Evolutionary conservation across 2,797 vertebrate genomes (phyloP).

Genomic region (Rhincodon typus): DNA sequence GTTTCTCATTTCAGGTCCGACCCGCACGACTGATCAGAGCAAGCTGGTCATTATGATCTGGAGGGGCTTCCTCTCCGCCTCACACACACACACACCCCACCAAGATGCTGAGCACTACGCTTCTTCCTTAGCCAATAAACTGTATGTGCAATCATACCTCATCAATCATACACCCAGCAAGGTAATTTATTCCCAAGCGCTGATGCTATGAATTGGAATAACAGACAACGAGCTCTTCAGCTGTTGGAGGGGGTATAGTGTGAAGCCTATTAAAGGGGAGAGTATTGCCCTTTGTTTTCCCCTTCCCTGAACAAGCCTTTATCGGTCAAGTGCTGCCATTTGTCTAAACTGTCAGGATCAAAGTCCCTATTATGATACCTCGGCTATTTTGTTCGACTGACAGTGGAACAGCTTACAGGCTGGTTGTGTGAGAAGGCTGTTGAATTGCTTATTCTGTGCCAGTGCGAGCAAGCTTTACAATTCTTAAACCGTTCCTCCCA

Average conservation of each 20-base stretch:
- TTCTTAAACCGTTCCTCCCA: neutral
- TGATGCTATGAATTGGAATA: neutral
- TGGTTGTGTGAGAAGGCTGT: neutral
- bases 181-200: slow-evolving; percentile 13
- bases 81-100: neutral
- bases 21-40: neutral
- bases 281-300: neutral
- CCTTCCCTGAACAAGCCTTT: neutral
- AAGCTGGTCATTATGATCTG: neutral
- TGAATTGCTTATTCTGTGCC: neutral
- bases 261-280: neutral
- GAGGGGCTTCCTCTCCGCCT: neutral
- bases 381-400: neutral
- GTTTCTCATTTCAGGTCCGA: neutral
- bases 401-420: neutral
- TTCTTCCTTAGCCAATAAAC: slow-evolving; percentile 37
- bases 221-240: neutral
- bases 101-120: slow-evolving; percentile 38
- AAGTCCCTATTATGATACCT: neutral
- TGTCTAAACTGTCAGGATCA: neutral
- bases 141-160: slow-evolving; percentile 26
- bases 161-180: neutral
- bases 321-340: neutral
- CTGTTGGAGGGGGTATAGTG: neutral
- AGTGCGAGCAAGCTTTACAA: neutral